Evolutionary conservation across 2,888 invertebrate genomes (phyloP), one percentile per base, ranked within the genome.

Genomic region (Drosophila anomelani): DNA sequence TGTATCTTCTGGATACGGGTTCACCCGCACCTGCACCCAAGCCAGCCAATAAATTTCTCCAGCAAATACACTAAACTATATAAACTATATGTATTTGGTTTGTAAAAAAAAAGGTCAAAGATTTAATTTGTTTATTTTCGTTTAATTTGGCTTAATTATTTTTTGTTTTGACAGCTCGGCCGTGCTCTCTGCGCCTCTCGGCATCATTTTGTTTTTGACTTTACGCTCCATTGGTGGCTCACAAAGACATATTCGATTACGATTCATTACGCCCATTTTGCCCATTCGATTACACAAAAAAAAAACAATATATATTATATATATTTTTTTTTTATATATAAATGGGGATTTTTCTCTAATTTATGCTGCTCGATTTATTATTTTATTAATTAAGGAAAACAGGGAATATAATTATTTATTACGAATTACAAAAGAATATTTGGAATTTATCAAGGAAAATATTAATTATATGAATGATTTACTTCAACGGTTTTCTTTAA

Each of bases 21-120:
- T 60, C 34, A 41, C 38, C 58, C 76, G 78, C 80, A 85, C 38
- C 58, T 78, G 78, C 80, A 85, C 76, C 64, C 55, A 70, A 61
- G 41, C 10, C 41, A 58, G 43, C 23, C 34, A 34, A 51, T 51
- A 51, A 51, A 46, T 36, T 32, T 47, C 38, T 23, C n/a, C 12
- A 17, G 44, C 38, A 53, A n/a, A 39, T 44, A 43, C 36, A 36
- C 20, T 38, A 32, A 23, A 36, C 32, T 62, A 41, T 20, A 32
- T 26, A 4, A n/a, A 41, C 9, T 32, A 8, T 17, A 5, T 23
- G 15, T 34, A 15, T 34, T 10, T 34, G 15, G 20, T 34, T 20
- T 51, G 15, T 39, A 26, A n/a, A 32, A 38, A 38, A 32, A 67
- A 53, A 66, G 66, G 51, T 51, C 23, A 64, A 29, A 64, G 43